Evolutionary conservation across 2,797 vertebrate genomes (phyloP), one percentile per base, ranked within the genome.

Genomic region (Neosilurus hyrtlii): DNA sequence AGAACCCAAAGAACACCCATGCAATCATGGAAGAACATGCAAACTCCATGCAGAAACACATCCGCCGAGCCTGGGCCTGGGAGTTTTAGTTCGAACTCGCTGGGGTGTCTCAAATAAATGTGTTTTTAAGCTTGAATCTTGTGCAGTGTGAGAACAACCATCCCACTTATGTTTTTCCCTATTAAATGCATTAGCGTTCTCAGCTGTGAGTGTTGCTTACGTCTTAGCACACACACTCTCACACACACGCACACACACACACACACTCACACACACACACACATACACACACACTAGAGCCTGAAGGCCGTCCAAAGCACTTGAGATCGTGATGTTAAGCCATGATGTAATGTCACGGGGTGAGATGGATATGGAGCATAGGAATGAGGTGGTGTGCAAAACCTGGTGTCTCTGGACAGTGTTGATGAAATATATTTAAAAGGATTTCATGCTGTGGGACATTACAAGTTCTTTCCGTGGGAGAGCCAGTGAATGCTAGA

Each of bases 301-400:
- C 49, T 52, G 20, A 54, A 54, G 71, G 24, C 75, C 80, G 7
- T 24, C 56, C 52, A 37, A 43, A 35, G 15, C 18, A 7, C 30
- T 4, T 57, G 72, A 43, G 82, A 52, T 62, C 30, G 63, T 68
- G 51, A 84, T 62, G 75, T 54, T 24, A 76, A 77, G 66, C 71
- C 65, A n/a, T 49, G 57, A 84, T 62, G 75, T 54, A 51, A 76
- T 72, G 66, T 71, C 65, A 24, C 30, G n/a, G 73, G 67, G 37
- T 65, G 57, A 54, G 72, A 77, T 22, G 15, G 22, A 26, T 65
- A 82, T 43, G 5, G 81, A 26, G 63, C 2, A 37, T n/a, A 24
- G 22, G 59, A n/a, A 57, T 63, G 57, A 75, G 57, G 7, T 22
- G 3, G 61, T 57, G 51, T 67, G 24, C n/a, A 30, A 14, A 59